These are phyloP conservation scores for Phaethornis superciliosus DNA, from an alignment of 2,113 vertebrate species.

Conservation along the genomic window DNA sequence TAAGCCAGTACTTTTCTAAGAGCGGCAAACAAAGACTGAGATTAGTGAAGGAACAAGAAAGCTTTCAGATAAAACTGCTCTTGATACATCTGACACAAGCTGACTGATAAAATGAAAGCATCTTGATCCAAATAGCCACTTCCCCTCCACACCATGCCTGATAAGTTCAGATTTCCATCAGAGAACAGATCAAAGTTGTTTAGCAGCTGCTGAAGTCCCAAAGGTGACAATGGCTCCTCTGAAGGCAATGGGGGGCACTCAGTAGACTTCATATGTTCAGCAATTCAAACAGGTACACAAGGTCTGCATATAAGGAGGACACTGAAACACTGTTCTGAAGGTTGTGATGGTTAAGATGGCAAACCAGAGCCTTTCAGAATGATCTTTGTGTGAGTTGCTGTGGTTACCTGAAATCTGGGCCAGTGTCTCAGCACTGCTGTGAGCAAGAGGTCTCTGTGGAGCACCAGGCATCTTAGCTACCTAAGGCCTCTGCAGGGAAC, in stretches of 20 bases:
- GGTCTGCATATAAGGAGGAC: background rate
- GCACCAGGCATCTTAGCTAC: background rate
- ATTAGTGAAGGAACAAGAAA: background rate
- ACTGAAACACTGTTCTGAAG: background rate
- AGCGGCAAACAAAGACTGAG: background rate
- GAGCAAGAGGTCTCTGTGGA: background rate
- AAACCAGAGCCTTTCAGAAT: background rate
- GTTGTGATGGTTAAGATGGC: background rate
- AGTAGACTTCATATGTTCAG: rapidly evolving
- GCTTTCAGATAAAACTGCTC: background rate
- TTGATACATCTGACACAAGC: background rate
- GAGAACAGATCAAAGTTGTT: background rate
- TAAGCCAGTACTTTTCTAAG: background rate
- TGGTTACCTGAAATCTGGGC: background rate
- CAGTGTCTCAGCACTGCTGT: background rate
- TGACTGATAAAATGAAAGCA: background rate
- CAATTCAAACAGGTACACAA: background rate
- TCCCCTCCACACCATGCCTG: background rate
- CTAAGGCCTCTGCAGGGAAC: background rate
- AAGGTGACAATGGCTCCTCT: background rate
- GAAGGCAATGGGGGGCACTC: background rate
- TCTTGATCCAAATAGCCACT: background rate
- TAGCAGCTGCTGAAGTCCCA: background rate
- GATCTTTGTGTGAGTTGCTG: background rate
- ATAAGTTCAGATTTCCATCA: background rate